Evolutionary conservation across 2,888 invertebrate species (phyloP), one percentile per base, ranked within the genome.

Genomic region (Stomorhina lunata): DNA sequence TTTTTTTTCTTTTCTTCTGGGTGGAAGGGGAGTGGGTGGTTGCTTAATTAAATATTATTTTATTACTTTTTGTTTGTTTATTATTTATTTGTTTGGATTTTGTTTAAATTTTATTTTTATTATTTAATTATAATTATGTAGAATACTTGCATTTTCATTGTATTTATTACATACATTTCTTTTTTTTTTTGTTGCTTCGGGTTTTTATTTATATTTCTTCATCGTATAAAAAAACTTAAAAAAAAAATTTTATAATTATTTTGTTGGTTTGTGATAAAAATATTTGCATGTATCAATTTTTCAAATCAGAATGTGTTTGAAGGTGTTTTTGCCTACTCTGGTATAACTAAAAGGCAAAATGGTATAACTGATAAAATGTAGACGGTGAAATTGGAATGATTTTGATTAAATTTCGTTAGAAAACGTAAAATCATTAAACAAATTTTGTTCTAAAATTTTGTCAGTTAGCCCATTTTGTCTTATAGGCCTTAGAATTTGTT

Each of bases 151-250:
- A 61, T 50, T 66, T 80, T 37, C n/a, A 40, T 72, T 66, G 50
- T 53, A 55, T 37, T 57, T 4, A 4, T 40, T 69, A n/a, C n/a
- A n/a, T n/a, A n/a, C n/a, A n/a, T 61, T 61, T 57, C 43, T 40
- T 40, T 1, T 43, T 65, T 45, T 20, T 15, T 43, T 27, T 34
- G 27, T 32, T 53, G 20, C 48, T 40, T 68, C n/a, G n/a, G n/a
- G n/a, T 4, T 29, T 55, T 75, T 32, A 32, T n/a, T 20, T 50
- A 34, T 34, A 22, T 20, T 53, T 73, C 20, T 78, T 72, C n/a
- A n/a, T 66, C 48, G 59, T 73, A 83, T 83, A 57, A 80, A 80
- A 72, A 72, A 68, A 63, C 2, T 29, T 10, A 57, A 57, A 66
- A 66, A 32, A n/a, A 48, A 50, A n/a, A 2, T 15, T 40, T 1